Base-by-base conservation (phyloP, 2,797 vertebrate genomes). In the Picus viridis region DNA sequence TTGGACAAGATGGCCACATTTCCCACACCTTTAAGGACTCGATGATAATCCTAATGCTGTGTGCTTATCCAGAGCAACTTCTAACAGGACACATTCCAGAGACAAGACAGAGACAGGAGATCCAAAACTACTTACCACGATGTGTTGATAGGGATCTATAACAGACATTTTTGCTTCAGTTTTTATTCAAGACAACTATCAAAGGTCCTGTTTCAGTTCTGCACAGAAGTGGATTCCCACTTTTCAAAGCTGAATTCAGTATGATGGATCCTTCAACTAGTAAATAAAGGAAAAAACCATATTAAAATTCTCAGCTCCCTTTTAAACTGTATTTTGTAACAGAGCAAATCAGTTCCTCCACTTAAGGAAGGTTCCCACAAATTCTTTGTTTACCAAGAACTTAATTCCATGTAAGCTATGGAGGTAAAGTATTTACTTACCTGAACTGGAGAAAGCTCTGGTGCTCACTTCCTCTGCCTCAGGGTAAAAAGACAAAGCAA, bases 101-200 rank as follows among this genome's bases (percentile, higher is more conserved):
- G 59, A 34, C 18, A 49, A 68, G 22, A 20, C 4, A 41, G 10
- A 56, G 9, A 54, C 3, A 8, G 16, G 75, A 75, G 30, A 92
- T 43, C 62, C 43, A 91, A 88, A 85, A 67, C 36, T 90, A 99
- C 99, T 99, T 96, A 99, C 99, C 95, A 99, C 99, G 93, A 99
- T 99, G 89, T 98, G 98, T 83, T 99, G 98, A 94, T 98, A 98
- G 54, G 98, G 98, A 96, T 99, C 98, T 96, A 98, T 98, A 75
- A 98, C 96, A 24, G 99, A 98, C 99, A 99, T 99, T 87, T 86
- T 97, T 91, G 47, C 39, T 65, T 92, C 73, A 57, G 51, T 71
- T 83, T 65, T 81, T 86, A 47, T 39, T 86, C 61, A 73, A 80
- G 34, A 76, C 63, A 63, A 45, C 17, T 65, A 36, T 24, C 39